Conservation (phyloP, 2,113 vertebrate genomes). For the Nyctibius bracteatus region DNA sequence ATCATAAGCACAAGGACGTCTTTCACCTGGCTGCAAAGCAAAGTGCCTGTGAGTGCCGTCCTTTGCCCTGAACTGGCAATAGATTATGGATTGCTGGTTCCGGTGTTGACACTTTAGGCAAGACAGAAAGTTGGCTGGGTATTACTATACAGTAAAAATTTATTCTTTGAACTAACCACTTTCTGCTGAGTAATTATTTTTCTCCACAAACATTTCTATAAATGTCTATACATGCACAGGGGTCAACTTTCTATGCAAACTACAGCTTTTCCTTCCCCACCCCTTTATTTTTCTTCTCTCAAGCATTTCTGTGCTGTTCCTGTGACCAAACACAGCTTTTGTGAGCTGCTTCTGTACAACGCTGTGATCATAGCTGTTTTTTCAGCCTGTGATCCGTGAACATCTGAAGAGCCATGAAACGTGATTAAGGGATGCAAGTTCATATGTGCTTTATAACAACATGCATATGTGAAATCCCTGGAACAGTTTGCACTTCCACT, state of each 20-base stretch:
- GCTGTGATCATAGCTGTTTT: background rate
- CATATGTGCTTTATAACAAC: background rate
- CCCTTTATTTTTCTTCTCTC: background rate
- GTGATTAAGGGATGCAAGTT: background rate
- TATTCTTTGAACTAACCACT: conserved; percentile 17
- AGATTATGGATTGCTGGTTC: background rate
- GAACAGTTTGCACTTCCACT: background rate
- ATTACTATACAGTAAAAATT: background rate
- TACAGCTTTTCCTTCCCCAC: background rate
- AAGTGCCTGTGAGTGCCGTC: background rate
- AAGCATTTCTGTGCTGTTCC: background rate
- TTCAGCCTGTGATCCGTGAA: background rate
- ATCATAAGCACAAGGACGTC: background rate
- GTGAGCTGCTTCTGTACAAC: background rate
- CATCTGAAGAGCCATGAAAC: background rate
- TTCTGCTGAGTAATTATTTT: conserved; percentile 27
- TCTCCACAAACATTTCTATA: background rate
- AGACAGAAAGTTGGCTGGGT: background rate
- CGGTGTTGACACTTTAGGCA: background rate
- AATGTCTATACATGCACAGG: background rate
- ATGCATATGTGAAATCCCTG: background rate
- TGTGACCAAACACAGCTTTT: background rate
- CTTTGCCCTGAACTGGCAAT: background rate
- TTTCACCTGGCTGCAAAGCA: background rate
- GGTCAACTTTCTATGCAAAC: background rate